Percentiles rank a stretch among this genome's conserved stretches.
Evolutionary conservation across 2,888 invertebrate species (phyloP).

Genomic region (Tachina lurida): DNA sequence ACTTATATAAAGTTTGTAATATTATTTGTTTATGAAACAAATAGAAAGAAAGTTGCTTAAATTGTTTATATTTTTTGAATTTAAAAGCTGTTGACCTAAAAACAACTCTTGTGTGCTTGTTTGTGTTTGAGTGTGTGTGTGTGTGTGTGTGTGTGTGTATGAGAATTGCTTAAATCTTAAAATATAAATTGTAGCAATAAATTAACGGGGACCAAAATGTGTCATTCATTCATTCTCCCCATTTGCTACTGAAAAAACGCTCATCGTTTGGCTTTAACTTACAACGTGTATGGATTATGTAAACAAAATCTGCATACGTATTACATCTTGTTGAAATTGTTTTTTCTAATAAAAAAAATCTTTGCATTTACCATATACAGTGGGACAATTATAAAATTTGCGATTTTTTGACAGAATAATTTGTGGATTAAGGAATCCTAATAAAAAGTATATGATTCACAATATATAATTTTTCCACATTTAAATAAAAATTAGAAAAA

Average conservation of each 20-base stretch:
- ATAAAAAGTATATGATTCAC: no score
- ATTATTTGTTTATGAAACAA: background rate
- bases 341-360: constrained; percentile 1
- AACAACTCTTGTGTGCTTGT: constrained; percentile 15
- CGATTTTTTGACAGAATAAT: no score
- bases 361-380: background rate
- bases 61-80: constrained; percentile 39
- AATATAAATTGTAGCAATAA: constrained; percentile 19
- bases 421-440: no score
- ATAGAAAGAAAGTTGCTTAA: constrained; percentile 24
- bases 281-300: constrained; percentile 69
- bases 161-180: constrained; percentile 3
- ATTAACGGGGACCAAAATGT: constrained; percentile 20
- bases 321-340: constrained; percentile 5
- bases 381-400: no score
- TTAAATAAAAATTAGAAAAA: no score
- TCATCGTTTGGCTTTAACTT: constrained; percentile 33
- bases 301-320: constrained; percentile 52
- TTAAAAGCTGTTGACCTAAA: constrained; percentile 61
- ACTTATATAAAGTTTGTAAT: background rate
- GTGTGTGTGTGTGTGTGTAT: constrained; percentile 9
- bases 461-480: no score
- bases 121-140: constrained; percentile 6
- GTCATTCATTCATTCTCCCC: constrained; percentile 32
- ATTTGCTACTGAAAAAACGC: constrained; percentile 13